phyloP scores from a whole-genome alignment of 1,140 invertebrate species.

The Glomeris maerens region DNA sequence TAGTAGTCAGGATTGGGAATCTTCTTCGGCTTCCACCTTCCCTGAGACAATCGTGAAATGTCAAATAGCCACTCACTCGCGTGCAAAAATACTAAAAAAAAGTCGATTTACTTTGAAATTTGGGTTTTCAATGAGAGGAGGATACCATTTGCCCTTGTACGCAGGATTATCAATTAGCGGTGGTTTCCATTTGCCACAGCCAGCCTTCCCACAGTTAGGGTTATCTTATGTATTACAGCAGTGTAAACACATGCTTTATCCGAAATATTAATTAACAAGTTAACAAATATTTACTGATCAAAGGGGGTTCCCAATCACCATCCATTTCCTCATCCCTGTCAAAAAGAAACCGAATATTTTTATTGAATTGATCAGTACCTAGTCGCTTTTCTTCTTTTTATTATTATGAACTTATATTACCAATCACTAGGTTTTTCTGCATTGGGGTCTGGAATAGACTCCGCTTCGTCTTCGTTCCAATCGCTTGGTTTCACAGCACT shows the following conservation, averaged over 20 bases:
- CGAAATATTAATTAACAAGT: neutral
- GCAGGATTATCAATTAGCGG: constrained; percentile 77
- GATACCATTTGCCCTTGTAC: constrained; percentile 80
- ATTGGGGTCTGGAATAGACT: constrained; percentile 72
- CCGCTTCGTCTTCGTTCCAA: constrained; percentile 87
- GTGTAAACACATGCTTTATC: neutral
- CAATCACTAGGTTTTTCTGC: constrained; percentile 84
- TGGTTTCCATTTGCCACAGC: constrained; percentile 82
- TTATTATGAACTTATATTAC: constrained; percentile 31
- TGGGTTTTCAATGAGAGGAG: constrained; percentile 82
- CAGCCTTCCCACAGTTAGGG: constrained; percentile 68
- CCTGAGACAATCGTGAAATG: constrained; percentile 27
- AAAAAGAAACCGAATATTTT: constrained; percentile 15
- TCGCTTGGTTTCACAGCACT: constrained; percentile 73
- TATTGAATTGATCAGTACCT: constrained; percentile 5
- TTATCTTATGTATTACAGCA: constrained; percentile 42
- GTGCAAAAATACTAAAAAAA: neutral
- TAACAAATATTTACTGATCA: constrained; percentile 40
- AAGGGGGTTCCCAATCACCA: constrained; percentile 92
- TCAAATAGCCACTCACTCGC: too few species aligned
- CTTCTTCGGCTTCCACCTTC: constrained; percentile 76
- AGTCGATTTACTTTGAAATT: constrained; percentile 49
- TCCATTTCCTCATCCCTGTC: constrained; percentile 87
- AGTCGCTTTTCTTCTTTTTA: neutral
- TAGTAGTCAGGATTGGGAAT: constrained; percentile 88